Evolutionary conservation across 1,140 invertebrate species (phyloP).

Genomic region (Trichonephila inaurata): DNA sequence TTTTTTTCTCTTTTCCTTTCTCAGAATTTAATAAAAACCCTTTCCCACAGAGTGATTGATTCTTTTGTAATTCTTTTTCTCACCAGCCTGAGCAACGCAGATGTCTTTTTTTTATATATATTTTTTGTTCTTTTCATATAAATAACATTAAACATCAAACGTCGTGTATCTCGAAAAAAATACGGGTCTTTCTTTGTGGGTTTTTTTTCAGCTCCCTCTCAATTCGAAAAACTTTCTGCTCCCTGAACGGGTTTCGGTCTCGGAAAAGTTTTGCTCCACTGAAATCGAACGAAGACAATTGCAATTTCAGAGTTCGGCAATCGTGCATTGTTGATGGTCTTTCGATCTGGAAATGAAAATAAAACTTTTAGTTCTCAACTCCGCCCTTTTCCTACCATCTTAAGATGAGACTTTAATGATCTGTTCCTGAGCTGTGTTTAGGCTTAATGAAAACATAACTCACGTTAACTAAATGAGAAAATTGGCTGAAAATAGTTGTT

Average conservation of each 20-base stretch:
- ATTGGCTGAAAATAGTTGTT: too few species aligned
- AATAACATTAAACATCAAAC: conserved; percentile 18
- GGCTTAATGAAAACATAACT: too few species aligned
- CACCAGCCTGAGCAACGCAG: not conserved
- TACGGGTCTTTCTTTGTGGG: not conserved
- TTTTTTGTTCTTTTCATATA: not conserved
- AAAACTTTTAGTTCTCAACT: not conserved
- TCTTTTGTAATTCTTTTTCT: conserved; percentile 40
- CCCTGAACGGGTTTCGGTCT: not conserved
- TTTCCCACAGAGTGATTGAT: conserved; percentile 19
- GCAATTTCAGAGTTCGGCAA: conserved; percentile 41
- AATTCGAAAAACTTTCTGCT: conserved; percentile 24
- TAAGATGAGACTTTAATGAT: not conserved
- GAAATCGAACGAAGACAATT: conserved; percentile 41
- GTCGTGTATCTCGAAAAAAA: not conserved
- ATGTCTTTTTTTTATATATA: not conserved
- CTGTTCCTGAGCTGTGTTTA: too few species aligned
- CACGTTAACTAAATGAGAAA: too few species aligned
- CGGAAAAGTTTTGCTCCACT: not conserved
- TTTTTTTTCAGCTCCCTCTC: not conserved
- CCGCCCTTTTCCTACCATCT: not conserved
- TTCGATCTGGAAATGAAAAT: not conserved
- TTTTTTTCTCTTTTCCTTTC: not conserved
- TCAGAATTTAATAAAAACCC: not conserved
- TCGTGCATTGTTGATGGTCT: conserved; percentile 1